Conservation (phyloP, 2,797 vertebrate genomes). For the Rhinophrynus dorsalis region DNA sequence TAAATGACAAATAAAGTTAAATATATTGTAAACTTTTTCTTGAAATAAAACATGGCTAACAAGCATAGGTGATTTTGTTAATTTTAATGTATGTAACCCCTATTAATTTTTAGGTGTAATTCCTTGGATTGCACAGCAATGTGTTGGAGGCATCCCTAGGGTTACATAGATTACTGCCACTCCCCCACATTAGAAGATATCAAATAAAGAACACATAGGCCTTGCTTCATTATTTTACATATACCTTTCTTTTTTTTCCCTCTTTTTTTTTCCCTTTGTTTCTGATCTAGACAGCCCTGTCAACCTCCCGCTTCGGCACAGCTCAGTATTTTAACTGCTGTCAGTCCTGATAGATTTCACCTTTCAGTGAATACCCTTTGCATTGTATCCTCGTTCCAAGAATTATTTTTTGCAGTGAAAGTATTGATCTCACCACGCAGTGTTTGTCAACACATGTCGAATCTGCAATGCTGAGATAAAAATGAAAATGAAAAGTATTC, state of each 20-base stretch:
- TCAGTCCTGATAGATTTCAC: slow-evolving; percentile 29
- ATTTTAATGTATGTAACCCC: too few relatives aligned
- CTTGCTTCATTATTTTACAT: too few relatives aligned
- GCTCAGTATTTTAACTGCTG: slow-evolving; percentile 16
- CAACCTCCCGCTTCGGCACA: background rate
- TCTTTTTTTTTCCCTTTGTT: background rate
- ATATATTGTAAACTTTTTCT: too few relatives aligned
- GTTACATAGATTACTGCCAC: too few relatives aligned
- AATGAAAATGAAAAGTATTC: background rate
- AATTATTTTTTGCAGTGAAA: slow-evolving; percentile 38
- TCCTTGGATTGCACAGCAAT: too few relatives aligned
- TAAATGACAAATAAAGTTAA: too few relatives aligned
- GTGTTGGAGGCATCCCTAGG: background rate
- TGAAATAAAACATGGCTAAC: too few relatives aligned
- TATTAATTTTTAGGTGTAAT: too few relatives aligned
- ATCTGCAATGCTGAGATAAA: slow-evolving; percentile 25
- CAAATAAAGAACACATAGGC: too few relatives aligned
- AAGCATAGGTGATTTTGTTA: too few relatives aligned
- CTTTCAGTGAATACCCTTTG: slow-evolving; percentile 35
- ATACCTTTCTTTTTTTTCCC: too few relatives aligned
- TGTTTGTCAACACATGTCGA: slow-evolving; percentile 36
- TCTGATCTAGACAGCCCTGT: background rate
- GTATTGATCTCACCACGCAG: slow-evolving; percentile 30
- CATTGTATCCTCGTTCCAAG: slow-evolving; percentile 18
- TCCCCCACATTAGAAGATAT: too few relatives aligned